Evolutionary conservation across 2,113 vertebrate species (phyloP), one percentile per base, ranked within the genome.

Genomic region (Oncorhynchus tshawytscha): DNA sequence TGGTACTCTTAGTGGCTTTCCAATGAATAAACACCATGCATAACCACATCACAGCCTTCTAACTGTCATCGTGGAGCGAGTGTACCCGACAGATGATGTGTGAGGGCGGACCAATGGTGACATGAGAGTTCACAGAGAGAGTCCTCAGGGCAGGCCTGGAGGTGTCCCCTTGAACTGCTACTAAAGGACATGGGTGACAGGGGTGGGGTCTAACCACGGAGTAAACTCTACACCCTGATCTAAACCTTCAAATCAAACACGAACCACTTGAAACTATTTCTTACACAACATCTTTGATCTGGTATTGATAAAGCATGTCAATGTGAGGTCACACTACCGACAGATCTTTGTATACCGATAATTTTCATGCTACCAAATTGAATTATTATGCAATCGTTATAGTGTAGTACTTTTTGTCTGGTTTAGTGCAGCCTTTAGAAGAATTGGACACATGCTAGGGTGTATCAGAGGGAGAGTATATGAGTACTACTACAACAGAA

Each of bases 1-100:
- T 87, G 89, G 87, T 88, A 88, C 90, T 92, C 90, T 91, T 91
- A 91, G 91, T 88, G 88, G 91, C 80, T 91, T 54, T 91, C 82
- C 84, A 88, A 90, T 90, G 89, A 88, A 91, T 92, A 92, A 92
- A 91, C 91, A 92, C 86, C 87, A 85, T 7, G 70, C n/a, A 51
- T 48, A n/a, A 89, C 91, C 91, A 91, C 91, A 91, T 91, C 90
- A 90, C 86, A 90, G 87, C 57, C 78, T 80, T 82, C 87, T 45
- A 45, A 90, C 90, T 91, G 91, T 92, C 91, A 92, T 90, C 87
- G 78, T 75, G 71, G 88, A 88, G 86, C 82, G 82, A 92, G 85
- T 90, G 90, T 88, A 90, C 88, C 84, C 87, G 84, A 90, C 75
- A 71, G 85, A 92, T 91, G 89, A 92, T 88, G 90, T 45, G 39